A percentile compares a stretch with the other conserved stretches of the same genome.
These are phyloP conservation scores for Adelognathus sp. DNA, from an alignment of 2,888 invertebrate genomes.

Conservation along the genomic window DNA sequence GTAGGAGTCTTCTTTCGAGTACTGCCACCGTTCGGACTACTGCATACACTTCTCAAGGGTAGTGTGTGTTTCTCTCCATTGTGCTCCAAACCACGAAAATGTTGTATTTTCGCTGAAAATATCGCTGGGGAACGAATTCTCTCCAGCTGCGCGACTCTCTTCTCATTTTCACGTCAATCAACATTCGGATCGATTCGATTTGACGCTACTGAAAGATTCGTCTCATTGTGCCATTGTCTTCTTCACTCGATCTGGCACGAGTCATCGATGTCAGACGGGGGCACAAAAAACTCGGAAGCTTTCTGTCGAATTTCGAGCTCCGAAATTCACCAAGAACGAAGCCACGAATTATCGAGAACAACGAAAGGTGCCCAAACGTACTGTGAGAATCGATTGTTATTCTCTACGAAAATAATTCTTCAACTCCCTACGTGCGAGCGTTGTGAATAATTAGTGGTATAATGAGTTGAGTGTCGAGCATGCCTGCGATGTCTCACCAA, in stretches of 20 bases:
- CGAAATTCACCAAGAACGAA: no score
- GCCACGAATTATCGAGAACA: neutral
- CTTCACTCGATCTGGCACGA: no score
- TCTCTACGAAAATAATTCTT: conserved; percentile 67
- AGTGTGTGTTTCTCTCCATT: conserved; percentile 29
- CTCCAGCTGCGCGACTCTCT: conserved; percentile 45
- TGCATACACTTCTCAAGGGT: neutral
- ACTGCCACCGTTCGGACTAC: conserved; percentile 13
- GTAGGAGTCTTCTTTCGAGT: conserved; percentile 59
- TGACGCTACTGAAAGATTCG: no score
- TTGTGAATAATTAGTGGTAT: conserved; percentile 81
- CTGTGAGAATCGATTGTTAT: conserved; percentile 73
- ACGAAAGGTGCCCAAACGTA: neutral
- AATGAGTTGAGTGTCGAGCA: conserved; percentile 80
- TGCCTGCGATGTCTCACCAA: conserved; percentile 79
- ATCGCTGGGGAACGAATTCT: neutral
- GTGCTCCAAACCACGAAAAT: conserved; percentile 36
- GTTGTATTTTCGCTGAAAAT: conserved; percentile 51
- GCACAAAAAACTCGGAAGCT: no score
- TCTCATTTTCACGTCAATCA: neutral
- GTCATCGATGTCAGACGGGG: conserved; percentile 8
- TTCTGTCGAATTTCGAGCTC: no score
- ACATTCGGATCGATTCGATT: conserved; percentile 11
- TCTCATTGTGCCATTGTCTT: no score
- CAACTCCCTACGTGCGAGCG: conserved; percentile 61